Evolutionary conservation across 1,140 invertebrate genomes (phyloP).

Genomic region (Campoletis sonorensis): DNA sequence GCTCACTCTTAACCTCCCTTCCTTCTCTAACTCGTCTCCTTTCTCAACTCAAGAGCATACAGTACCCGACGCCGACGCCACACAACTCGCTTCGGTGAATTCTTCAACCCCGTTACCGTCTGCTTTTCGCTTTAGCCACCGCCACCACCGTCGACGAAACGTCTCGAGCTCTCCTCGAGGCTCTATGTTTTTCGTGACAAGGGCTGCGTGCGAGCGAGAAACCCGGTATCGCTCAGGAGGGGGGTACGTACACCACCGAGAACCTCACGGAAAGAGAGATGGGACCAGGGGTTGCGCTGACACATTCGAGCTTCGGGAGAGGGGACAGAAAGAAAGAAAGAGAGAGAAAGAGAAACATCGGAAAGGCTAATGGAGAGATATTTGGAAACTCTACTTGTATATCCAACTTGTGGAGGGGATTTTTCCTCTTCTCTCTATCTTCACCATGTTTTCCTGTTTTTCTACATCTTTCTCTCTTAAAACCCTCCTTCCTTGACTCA

Average conservation of each 20-base stretch:
- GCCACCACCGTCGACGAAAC: constrained; percentile 7
- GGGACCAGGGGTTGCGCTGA: constrained; percentile 43
- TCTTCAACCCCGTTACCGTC: constrained; percentile 75
- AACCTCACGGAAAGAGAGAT: constrained; percentile 23
- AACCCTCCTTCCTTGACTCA: constrained; percentile 6
- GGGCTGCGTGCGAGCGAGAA: constrained; percentile 52
- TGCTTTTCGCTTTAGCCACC: constrained; percentile 57
- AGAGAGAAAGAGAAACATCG: constrained; percentile 55
- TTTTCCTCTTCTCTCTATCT: constrained; percentile 51
- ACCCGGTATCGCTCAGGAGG: constrained; percentile 23
- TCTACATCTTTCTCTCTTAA: constrained; percentile 40
- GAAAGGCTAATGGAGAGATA: constrained; percentile 76
- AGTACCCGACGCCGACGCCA: constrained; percentile 38
- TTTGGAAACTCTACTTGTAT: constrained; percentile 67
- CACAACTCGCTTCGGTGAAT: constrained; percentile 63
- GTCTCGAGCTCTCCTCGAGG: constrained; percentile 15
- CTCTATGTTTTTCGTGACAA: constrained; percentile 55
- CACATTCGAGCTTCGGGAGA: constrained; percentile 48
- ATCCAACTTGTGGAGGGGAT: constrained; percentile 64
- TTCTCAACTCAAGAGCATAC: constrained; percentile 34
- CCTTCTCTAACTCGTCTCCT: constrained; percentile 14
- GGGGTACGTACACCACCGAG: constrained; percentile 2
- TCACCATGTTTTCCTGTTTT: constrained; percentile 22
- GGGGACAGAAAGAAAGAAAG: constrained; percentile 63
- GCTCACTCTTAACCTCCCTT: constrained; percentile 30